Evolutionary conservation across 2,888 invertebrate species (phyloP).

Genomic region (Drosophila nr. perissopoda): DNA sequence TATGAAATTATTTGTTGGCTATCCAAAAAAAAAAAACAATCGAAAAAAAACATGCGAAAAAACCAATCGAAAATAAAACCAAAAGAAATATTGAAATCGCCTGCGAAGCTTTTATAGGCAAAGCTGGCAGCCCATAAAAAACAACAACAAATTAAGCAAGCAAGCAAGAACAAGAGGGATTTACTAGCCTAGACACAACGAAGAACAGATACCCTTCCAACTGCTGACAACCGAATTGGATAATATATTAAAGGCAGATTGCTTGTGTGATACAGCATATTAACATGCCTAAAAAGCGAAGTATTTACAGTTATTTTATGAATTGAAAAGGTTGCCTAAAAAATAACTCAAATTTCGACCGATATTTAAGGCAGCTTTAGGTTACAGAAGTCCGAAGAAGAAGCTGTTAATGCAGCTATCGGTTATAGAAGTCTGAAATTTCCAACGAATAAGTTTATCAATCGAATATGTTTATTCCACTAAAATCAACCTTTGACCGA

Average conservation of each 20-base stretch:
- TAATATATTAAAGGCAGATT: background rate
- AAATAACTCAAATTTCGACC: background rate
- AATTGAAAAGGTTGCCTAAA: background rate
- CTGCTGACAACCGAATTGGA: background rate
- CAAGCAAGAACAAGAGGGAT: background rate
- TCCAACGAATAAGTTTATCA: too few species aligned
- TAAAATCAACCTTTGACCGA: background rate
- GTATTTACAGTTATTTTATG: background rate
- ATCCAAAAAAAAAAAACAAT: conserved; percentile 6
- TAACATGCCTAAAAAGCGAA: too few species aligned
- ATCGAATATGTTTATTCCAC: background rate
- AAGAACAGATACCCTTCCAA: background rate
- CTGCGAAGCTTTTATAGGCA: conserved; percentile 37
- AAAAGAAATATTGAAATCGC: conserved; percentile 23
- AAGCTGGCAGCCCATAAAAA: conserved; percentile 22
- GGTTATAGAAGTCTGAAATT: background rate
- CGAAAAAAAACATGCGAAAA: conserved; percentile 8
- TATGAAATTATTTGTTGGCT: conserved; percentile 61
- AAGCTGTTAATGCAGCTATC: background rate
- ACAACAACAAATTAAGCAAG: background rate
- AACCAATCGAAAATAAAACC: background rate
- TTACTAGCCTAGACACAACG: background rate
- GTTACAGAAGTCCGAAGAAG: background rate
- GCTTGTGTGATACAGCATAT: too few species aligned
- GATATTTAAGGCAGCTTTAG: background rate